phyloP scores from a whole-genome alignment of 2,113 vertebrate genomes.

The Mastomys natalensis region DNA sequence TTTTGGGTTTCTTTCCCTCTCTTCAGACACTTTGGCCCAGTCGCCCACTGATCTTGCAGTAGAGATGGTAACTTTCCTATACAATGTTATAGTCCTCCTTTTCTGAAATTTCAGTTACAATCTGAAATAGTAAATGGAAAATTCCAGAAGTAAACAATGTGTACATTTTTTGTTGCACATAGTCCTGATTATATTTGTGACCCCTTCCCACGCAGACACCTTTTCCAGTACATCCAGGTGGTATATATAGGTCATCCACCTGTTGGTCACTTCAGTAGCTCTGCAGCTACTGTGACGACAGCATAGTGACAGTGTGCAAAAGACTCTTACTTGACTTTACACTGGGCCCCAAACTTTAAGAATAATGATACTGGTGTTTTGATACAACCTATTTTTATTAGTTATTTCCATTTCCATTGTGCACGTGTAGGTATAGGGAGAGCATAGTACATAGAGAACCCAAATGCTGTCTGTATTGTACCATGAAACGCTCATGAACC shows the following conservation, averaged over 20 bases:
- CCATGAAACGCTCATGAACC: too few relatives aligned
- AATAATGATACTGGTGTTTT: neutral
- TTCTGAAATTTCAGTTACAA: neutral
- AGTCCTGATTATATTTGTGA: neutral
- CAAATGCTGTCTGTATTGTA: too few relatives aligned
- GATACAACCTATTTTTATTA: neutral
- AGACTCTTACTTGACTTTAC: neutral
- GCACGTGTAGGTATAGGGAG: neutral
- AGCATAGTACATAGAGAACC: neutral
- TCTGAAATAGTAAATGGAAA: conserved; percentile 4
- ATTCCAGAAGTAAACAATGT: neutral
- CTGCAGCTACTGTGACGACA: neutral
- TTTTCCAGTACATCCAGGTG: neutral
- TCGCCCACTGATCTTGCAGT: neutral
- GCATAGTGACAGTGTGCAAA: neutral
- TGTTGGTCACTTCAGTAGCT: neutral
- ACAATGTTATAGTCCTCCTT: neutral
- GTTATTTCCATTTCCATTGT: neutral
- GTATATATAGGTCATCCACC: too few relatives aligned
- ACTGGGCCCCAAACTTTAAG: neutral
- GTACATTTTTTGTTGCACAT: neutral
- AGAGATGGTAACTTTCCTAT: neutral
- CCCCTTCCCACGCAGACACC: neutral
- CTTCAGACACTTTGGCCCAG: neutral
- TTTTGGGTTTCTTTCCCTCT: neutral